phyloP scores from a whole-genome alignment of 2,797 vertebrate genomes.

The Bradypus variegatus region DNA sequence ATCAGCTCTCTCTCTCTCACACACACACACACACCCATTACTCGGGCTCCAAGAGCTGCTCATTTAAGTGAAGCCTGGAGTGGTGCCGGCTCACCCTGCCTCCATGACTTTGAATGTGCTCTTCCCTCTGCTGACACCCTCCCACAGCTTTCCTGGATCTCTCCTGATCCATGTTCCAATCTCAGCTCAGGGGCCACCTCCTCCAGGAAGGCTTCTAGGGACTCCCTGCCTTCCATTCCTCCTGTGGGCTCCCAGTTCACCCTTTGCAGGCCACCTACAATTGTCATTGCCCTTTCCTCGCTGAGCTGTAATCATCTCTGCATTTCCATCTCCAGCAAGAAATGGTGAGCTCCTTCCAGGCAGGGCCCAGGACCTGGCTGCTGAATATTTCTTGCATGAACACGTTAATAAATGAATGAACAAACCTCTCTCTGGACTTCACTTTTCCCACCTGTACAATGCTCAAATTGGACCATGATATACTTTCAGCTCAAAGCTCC shows the following conservation, averaged over 20 bases:
- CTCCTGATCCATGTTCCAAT: neutral
- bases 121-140: neutral
- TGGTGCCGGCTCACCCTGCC: neutral
- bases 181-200: neutral
- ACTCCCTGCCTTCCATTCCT: neutral
- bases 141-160: neutral
- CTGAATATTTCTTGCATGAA: no score
- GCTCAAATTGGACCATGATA: neutral
- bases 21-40: no score
- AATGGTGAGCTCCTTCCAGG: neutral
- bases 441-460: neutral
- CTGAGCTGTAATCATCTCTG: neutral
- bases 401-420: neutral
- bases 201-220: neutral
- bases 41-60: neutral
- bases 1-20: neutral
- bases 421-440: neutral
- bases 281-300: neutral
- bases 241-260: neutral
- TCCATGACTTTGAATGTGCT: no score
- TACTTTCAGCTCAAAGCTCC: neutral
- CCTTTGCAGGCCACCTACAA: no score
- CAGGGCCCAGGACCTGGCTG: neutral
- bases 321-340: fast-evolving
- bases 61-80: no score